These are phyloP conservation scores for Drosophila longiperda DNA, from an alignment of 2,888 invertebrate species.

Conservation along the genomic window DNA sequence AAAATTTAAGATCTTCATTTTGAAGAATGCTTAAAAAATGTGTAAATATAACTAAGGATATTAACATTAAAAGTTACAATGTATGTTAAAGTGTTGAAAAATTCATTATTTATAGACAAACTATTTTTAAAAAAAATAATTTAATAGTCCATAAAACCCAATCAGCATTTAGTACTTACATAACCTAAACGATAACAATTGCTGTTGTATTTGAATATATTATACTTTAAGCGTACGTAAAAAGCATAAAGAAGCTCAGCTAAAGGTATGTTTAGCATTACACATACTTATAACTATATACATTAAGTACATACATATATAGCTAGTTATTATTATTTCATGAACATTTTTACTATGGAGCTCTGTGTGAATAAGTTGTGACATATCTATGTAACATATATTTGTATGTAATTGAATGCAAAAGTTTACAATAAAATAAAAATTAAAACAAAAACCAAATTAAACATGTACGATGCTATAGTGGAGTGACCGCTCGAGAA, in stretches of 20 bases:
- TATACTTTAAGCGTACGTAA: slow-evolving; percentile 20
- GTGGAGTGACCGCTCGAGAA: not conserved
- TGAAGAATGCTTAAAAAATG: slow-evolving; percentile 28
- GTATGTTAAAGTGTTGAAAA: slow-evolving; percentile 66
- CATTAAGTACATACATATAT: slow-evolving; percentile 31
- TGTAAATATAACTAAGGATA: slow-evolving; percentile 62
- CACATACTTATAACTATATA: slow-evolving; percentile 26
- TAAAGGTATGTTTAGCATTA: slow-evolving; percentile 32
- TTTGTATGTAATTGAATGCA: slow-evolving; percentile 74
- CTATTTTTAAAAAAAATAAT: slow-evolving; percentile 36
- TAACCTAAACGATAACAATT: slow-evolving; percentile 23
- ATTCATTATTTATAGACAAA: slow-evolving; percentile 34
- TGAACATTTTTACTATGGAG: slow-evolving; percentile 22
- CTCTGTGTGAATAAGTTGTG: slow-evolving; percentile 59
- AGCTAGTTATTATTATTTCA: slow-evolving; percentile 52
- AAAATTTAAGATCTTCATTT: slow-evolving; percentile 3
- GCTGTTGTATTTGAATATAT: slow-evolving; percentile 47
- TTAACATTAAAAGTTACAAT: slow-evolving; percentile 48
- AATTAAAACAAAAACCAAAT: not conserved
- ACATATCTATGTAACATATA: slow-evolving; percentile 74
- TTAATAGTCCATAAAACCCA: slow-evolving; percentile 32
- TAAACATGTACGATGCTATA: not conserved
- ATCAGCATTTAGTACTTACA: slow-evolving; percentile 37
- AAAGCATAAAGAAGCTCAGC: slow-evolving; percentile 68
- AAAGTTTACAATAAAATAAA: slow-evolving; percentile 62